Evolutionary conservation across 1,140 invertebrate genomes (phyloP).

Genomic region (Psix sp.): DNA sequence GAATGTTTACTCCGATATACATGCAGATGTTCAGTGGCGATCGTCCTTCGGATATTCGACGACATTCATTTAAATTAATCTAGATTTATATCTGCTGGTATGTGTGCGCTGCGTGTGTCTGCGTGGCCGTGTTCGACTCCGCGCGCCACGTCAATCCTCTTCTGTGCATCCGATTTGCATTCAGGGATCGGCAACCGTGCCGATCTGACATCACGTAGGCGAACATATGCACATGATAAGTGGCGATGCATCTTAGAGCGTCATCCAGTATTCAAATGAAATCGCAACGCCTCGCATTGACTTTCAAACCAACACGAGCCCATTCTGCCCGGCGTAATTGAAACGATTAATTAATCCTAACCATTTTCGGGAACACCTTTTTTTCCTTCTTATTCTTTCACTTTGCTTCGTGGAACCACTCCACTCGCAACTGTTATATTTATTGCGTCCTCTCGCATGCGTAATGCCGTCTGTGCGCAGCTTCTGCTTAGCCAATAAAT

Average conservation of each 20-base stretch:
- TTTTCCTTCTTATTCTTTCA: not conserved
- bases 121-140: conserved; percentile 11
- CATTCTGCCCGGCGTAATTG: conserved; percentile 3
- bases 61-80: conserved; percentile 64
- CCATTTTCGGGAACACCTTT: not conserved
- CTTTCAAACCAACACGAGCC: not conserved
- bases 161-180: conserved; percentile 37
- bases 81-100: conserved; percentile 62
- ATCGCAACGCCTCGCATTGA: conserved; percentile 12
- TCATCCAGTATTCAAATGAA: conserved; percentile 23
- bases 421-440: conserved; percentile 4
- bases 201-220: conserved; percentile 35
- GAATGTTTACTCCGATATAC: conserved; percentile 55
- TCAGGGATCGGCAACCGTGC: conserved; percentile 25
- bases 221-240: conserved; percentile 31
- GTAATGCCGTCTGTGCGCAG: conserved; percentile 30
- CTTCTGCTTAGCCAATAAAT: conserved; percentile 39
- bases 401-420: conserved; percentile 2
- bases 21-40: conserved; percentile 60
- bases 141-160: conserved; percentile 33
- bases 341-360: conserved; percentile 4
- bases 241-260: conserved; percentile 26
- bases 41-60: conserved; percentile 62
- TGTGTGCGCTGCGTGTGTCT: conserved; percentile 7
- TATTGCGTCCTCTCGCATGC: conserved; percentile 41